Evolutionary conservation across 2,888 invertebrate species (phyloP).

Genomic region (Iselma pallidipennis): DNA sequence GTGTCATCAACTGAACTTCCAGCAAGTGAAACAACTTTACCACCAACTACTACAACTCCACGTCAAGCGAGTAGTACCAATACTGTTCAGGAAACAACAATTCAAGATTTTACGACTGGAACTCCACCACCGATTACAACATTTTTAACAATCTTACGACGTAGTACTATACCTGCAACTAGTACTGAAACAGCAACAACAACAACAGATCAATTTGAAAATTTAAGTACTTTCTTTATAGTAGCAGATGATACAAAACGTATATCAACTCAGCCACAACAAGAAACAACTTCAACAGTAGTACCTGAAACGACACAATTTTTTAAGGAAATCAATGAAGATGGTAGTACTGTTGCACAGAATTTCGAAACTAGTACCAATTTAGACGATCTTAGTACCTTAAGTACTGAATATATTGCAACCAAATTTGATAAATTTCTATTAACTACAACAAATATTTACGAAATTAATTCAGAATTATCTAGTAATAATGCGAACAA

Average conservation of each 20-base stretch:
- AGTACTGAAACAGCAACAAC: slow-evolving; percentile 9
- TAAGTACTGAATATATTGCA: slow-evolving; percentile 24
- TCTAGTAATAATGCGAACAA: slow-evolving; percentile 12
- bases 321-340: background rate
- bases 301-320: slow-evolving; percentile 15
- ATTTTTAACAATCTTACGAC: background rate
- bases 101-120: slow-evolving; percentile 4
- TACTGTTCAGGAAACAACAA: slow-evolving; percentile 3
- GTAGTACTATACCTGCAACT: background rate
- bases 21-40: slow-evolving; percentile 6
- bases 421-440: slow-evolving; percentile 42
- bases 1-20: slow-evolving; percentile 1
- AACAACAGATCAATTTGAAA: background rate
- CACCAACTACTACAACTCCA: slow-evolving; percentile 2
- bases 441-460: slow-evolving; percentile 47
- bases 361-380: background rate
- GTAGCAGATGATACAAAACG: background rate
- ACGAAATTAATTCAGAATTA: slow-evolving; percentile 50
- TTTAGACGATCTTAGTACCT: slow-evolving; percentile 27
- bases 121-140: slow-evolving; percentile 4
- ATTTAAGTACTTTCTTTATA: background rate
- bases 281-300: background rate
- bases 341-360: background rate
- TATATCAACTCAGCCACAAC: background rate
- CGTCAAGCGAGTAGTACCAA: background rate